phyloP scores from a whole-genome alignment of 1,140 invertebrate species.

The Brachionus angularis region DNA sequence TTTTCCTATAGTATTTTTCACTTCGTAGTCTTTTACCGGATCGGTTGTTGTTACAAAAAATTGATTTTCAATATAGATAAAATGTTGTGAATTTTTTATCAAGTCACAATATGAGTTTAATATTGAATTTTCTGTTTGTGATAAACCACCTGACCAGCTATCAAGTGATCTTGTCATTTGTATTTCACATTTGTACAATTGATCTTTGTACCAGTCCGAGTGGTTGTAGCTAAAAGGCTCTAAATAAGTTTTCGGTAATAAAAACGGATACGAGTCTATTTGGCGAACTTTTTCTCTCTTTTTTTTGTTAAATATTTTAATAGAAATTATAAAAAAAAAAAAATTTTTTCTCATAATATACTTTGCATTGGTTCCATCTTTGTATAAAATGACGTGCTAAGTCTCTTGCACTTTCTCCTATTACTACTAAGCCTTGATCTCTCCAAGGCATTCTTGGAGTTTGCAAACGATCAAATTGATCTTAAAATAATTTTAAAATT shows the following conservation, averaged over 20 bases:
- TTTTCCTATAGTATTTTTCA: conserved; percentile 22
- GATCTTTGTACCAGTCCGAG: conserved; percentile 7
- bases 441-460: conserved; percentile 98
- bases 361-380: conserved; percentile 80
- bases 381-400: conserved; percentile 93
- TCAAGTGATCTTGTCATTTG: conserved; percentile 40
- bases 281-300: conserved; percentile 35
- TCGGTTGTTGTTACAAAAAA: conserved; percentile 41
- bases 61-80: conserved; percentile 60
- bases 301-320: too few relatives aligned
- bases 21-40: background rate
- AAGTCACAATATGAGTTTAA: conserved; percentile 87
- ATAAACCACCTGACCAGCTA: conserved; percentile 81
- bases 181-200: conserved; percentile 4
- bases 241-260: conserved; percentile 73
- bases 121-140: conserved; percentile 80
- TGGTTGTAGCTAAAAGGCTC: background rate
- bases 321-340: too few relatives aligned
- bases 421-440: conserved; percentile 80
- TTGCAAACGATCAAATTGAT: conserved; percentile 65
- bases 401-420: conserved; percentile 79
- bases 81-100: conserved; percentile 84
- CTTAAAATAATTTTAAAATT: conserved; percentile 72
- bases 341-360: too few relatives aligned
- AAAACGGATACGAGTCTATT: conserved; percentile 45